Evolutionary conservation across 2,888 invertebrate genomes (phyloP).

Genomic region (Andrena bicolor): DNA sequence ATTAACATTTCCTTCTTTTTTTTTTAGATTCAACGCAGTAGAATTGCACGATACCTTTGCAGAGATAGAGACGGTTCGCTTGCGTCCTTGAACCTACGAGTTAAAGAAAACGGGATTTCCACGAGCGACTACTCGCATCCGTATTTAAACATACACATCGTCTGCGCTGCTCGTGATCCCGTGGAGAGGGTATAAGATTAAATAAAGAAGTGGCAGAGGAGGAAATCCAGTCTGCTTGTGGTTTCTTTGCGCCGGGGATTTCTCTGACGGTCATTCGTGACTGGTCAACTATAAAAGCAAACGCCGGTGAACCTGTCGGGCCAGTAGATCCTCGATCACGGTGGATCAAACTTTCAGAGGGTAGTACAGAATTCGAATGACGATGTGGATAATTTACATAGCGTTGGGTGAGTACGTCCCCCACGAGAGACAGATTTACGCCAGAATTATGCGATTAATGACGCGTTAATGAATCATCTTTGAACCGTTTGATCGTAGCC

Average conservation of each 20-base stretch:
- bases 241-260: neutral
- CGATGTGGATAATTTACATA: conserved; percentile 18
- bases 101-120: conserved; percentile 28
- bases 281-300: conserved; percentile 61
- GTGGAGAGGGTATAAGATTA: neutral
- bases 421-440: neutral
- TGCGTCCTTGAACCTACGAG: conserved; percentile 15
- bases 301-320: neutral
- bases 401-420: conserved; percentile 31
- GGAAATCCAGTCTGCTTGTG: conserved; percentile 20
- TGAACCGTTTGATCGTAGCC: conserved; percentile 14
- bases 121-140: neutral
- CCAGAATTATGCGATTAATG: neutral
- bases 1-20: neutral
- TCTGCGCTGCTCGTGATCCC: too few relatives aligned
- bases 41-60: neutral
- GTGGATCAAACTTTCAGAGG: neutral
- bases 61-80: neutral
- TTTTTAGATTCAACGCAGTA: neutral
- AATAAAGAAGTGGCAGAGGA: neutral
- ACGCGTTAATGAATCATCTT: neutral
- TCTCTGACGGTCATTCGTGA: conserved; percentile 2
- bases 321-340: conserved; percentile 50
- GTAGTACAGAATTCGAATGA: neutral
- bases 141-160: neutral